Evolutionary conservation across 1,140 invertebrate species (phyloP), one percentile per base, ranked within the genome.

Genomic region (Bradysia coprophila): DNA sequence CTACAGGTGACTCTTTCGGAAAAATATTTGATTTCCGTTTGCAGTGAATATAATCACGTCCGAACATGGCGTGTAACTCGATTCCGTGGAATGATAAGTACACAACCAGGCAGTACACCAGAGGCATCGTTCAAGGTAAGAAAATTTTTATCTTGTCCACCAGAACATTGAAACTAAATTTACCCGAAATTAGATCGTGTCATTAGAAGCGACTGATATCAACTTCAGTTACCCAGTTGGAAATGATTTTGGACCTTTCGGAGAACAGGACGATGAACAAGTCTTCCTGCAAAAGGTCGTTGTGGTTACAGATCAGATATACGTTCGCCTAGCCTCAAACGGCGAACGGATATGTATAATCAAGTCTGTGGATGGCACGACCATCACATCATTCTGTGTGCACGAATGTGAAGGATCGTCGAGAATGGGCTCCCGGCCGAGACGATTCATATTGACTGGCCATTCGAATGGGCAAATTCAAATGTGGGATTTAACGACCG

Each of bases 401-500:
- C 91, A 95, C 55, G 92, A 97, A 62, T 97, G 91, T 62, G 93
- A 97, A 66, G 91, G 90, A 1, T 89, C 87, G 1, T 82, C 76
- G 55, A 69, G 89, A 24, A 90, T 92, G 81, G 88, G 87, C 2
- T 88, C 90, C 11, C 68, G 90, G 42, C 89, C 90, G 2, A 65
- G 89, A 10, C 59, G 92, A 44, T 90, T 94, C 53, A 81, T 98
- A 50, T 84, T 98, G 49, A 95, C 92, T 15, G 94, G 93, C 4
- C 93, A 97, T 59, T 77, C 79, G 15, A 94, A 89, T 57, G 93
- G 94, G 38, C 81, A 83, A 40, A 83, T 96, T 50, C 92, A 96
- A 68, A 92, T 97, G 84, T 98, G 92, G 92, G 93, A 98, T 66
- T 68, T 98, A 23, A 95, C 90, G 3, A 96, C 90, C 9, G 92